Evolutionary conservation across 2,888 invertebrate species (phyloP), one percentile per base, ranked within the genome.

Genomic region (Trichopoda pennipes): DNA sequence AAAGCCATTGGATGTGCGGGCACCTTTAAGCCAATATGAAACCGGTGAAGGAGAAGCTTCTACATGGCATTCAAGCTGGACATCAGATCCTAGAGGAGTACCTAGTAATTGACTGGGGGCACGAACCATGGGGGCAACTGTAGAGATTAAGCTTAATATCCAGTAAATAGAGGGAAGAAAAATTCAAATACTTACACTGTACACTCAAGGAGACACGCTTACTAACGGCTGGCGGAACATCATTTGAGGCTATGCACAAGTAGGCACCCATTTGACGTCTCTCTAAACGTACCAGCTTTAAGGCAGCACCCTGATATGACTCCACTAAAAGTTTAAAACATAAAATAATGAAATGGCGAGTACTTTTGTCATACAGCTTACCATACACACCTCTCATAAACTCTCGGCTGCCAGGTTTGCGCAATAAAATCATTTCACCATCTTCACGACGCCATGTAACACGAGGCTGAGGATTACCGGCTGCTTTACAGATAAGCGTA

Each of bases 251-350:
- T 87, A 97, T 97, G 92, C 97, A 98, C 86, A 97, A 93, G 91
- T 97, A 97, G 38, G 96, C 95, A 47, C 97, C 97, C 95, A 97
- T 97, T 92, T 98, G 97, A 87, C 95, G 93, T 68, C 97, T 93
- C 88, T 97, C 96, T 87, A 97, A 93, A 83, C 96, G 94, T 92
- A 95, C 93, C 87, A 98, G 93, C 85, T 94, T 93, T 86, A 96
- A 91, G 81, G 93, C 92, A 84, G 94, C 94, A 84, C 97, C 97
- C 86, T 95, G 95, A 92, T 94, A 95, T 78, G 94, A 94, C 87
- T 95, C 95, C 86, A 94, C 95, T 94, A 91, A 89, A 90, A 82
- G 1, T 38, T 38, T 12, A 38, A 10, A 38, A 38, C 12, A 38
- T 10, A 12, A 12, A 12, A 12, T 38, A 38, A 38, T 12, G 3